Percentiles rank a stretch among this genome's conserved stretches.
phyloP scores from a whole-genome alignment of 2,113 vertebrate genomes.

The Morone chrysops region DNA sequence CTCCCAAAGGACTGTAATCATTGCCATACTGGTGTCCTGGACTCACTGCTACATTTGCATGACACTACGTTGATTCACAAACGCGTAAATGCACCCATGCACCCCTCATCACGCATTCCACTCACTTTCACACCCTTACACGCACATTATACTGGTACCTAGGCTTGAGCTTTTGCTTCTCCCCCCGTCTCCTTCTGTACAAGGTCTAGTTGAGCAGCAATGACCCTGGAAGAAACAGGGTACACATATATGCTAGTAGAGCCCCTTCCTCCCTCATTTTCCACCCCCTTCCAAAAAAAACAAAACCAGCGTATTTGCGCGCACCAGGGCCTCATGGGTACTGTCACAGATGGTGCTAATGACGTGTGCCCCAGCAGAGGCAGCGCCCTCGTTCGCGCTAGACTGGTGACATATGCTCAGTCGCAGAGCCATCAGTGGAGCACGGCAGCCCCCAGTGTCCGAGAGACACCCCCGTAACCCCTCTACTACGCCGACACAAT shows the following conservation, averaged over 20 bases:
- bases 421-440: constrained; percentile 75
- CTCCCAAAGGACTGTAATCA: constrained; percentile 84
- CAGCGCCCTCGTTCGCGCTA: constrained; percentile 70
- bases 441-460: constrained; percentile 71
- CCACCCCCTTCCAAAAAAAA: constrained; percentile 29
- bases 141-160: constrained; percentile 28
- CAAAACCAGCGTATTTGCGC: constrained; percentile 60
- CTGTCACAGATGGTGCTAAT: constrained; percentile 85
- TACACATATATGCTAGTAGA: constrained; percentile 25
- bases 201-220: constrained; percentile 49
- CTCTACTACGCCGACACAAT: constrained; percentile 67
- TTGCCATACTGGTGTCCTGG: constrained; percentile 85
- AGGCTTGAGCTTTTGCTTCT: constrained; percentile 17
- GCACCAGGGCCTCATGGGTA: constrained; percentile 78
- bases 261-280: constrained; percentile 34
- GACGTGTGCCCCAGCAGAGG: constrained; percentile 75
- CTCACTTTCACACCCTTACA: constrained; percentile 38
- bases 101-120: constrained; percentile 26
- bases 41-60: constrained; percentile 59
- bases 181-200: constrained; percentile 16
- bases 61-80: constrained; percentile 50
- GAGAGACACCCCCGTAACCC: constrained; percentile 62
- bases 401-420: constrained; percentile 83
- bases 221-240: constrained; percentile 55
- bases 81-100: constrained; percentile 35